A percentile compares a stretch with the other conserved stretches of the same genome.
Evolutionary conservation across 2,113 vertebrate species (phyloP).

Genomic region (Fregetta grallaria): DNA sequence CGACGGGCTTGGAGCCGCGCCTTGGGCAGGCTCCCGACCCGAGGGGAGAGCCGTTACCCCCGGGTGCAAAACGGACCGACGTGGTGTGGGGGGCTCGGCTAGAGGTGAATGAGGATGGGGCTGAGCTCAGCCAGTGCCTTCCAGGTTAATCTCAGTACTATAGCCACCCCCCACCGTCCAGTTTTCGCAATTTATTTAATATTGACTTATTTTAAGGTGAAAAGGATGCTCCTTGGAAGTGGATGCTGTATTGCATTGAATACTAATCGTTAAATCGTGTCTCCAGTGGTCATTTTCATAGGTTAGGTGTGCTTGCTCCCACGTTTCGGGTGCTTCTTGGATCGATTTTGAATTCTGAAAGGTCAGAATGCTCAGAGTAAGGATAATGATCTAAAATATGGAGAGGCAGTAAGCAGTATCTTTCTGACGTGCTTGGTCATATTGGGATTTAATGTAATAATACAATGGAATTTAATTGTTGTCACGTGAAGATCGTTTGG

Average conservation of each 20-base stretch:
- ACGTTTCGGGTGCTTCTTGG: background rate
- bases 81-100: background rate
- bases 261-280: background rate
- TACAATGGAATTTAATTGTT: background rate
- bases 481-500: background rate
- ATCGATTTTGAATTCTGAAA: background rate
- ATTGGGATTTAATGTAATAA: background rate
- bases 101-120: background rate
- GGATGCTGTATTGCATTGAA: background rate
- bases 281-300: background rate
- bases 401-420: background rate
- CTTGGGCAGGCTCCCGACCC: background rate
- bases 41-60: background rate
- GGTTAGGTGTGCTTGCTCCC: background rate
- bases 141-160: background rate
- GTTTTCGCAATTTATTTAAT: background rate
- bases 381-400: background rate
- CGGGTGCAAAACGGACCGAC: rapidly evolving
- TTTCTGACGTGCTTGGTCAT: background rate
- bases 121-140: background rate
- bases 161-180: rapidly evolving
- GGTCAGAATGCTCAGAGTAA: background rate
- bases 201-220: background rate
- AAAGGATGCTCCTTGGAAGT: background rate
- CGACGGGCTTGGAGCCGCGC: background rate